Percentiles rank a stretch among this genome's conserved stretches.
Evolutionary conservation across 2,797 vertebrate species (phyloP).

Genomic region (Danionella dracula): DNA sequence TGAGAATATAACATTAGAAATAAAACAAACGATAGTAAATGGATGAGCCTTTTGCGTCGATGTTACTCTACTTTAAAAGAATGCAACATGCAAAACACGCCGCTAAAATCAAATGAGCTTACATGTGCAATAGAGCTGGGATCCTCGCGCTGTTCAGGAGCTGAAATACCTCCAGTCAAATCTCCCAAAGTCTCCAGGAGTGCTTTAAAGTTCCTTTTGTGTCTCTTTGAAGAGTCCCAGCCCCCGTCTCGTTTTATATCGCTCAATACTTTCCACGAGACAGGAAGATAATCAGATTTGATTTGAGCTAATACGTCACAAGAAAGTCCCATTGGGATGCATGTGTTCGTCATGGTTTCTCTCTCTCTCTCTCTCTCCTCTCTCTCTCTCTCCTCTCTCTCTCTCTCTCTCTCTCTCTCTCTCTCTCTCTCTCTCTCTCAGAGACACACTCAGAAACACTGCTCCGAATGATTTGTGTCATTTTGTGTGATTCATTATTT

Average conservation of each 20-base stretch:
- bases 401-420: background rate
- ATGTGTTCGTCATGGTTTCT: conserved; percentile 63
- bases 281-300: conserved; percentile 72
- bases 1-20: no score
- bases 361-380: background rate
- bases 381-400: background rate
- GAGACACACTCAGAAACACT: background rate
- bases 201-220: conserved; percentile 40
- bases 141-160: conserved; percentile 61
- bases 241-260: conserved; percentile 82
- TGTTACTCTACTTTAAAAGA: background rate
- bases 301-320: conserved; percentile 81
- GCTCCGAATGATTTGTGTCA: conserved; percentile 46
- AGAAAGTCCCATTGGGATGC: conserved; percentile 65
- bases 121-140: conserved; percentile 52
- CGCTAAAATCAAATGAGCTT: conserved; percentile 42
- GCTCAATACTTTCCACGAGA: conserved; percentile 68
- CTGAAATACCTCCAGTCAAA: conserved; percentile 53
- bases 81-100: background rate
- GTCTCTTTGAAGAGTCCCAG: conserved; percentile 67
- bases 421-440: background rate
- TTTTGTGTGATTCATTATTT: conserved; percentile 55
- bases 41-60: no score
- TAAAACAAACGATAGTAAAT: no score
- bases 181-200: conserved; percentile 44